phyloP scores from a whole-genome alignment of 2,888 invertebrate genomes.

The Thymelicus lineola region DNA sequence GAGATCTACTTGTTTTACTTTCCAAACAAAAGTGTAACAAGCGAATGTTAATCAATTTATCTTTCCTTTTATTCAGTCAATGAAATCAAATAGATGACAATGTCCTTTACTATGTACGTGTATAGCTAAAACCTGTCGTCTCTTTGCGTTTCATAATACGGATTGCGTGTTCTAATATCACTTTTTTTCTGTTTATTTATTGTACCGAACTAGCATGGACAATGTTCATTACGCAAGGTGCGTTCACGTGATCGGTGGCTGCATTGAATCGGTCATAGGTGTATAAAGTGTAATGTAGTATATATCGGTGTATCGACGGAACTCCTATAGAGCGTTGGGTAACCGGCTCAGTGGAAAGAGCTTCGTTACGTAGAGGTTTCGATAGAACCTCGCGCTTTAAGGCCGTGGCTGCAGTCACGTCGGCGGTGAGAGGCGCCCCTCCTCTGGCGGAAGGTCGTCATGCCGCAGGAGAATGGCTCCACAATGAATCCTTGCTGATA shows the following conservation, averaged over 20 bases:
- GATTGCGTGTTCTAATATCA: constrained; percentile 64
- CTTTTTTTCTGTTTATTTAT: constrained; percentile 75
- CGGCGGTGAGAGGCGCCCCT: constrained; percentile 82
- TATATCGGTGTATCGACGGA: constrained; percentile 69
- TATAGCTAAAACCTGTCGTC: background rate
- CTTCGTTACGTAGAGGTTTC: constrained; percentile 83
- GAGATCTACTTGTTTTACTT: constrained; percentile 38
- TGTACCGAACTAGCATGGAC: constrained; percentile 70
- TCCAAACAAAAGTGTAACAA: constrained; percentile 7
- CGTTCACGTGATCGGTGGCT: constrained; percentile 78
- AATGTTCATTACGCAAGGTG: constrained; percentile 74
- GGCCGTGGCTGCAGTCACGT: constrained; percentile 84
- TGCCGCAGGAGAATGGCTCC: constrained; percentile 79
- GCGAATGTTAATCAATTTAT: constrained; percentile 6
- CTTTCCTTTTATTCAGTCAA: constrained; percentile 8
- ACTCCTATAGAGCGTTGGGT: constrained; percentile 80
- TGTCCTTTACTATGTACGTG: background rate
- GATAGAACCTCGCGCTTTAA: constrained; percentile 83
- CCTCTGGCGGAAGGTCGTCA: constrained; percentile 81
- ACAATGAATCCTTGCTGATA: constrained; percentile 77
- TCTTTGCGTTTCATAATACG: constrained; percentile 57
- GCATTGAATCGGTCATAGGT: constrained; percentile 64
- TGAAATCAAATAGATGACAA: background rate
- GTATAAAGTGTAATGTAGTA: constrained; percentile 37
- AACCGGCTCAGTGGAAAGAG: constrained; percentile 76